These are phyloP conservation scores for Australoheros facetus DNA, from an alignment of 2,797 vertebrate genomes.

Conservation along the genomic window DNA sequence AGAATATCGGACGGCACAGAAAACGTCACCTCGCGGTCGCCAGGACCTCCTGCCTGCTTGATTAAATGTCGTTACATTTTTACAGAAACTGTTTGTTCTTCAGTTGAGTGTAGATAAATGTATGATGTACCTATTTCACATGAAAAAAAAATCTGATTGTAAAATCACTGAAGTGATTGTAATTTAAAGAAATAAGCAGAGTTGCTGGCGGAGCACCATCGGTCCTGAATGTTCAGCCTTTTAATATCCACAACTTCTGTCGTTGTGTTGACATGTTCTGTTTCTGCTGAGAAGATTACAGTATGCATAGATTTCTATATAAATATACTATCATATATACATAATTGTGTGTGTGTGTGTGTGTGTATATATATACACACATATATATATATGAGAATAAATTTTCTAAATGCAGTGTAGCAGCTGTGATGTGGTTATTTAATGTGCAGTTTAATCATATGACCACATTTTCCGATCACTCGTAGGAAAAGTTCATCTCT, in stretches of 20 bases:
- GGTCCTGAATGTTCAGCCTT: constrained; percentile 43
- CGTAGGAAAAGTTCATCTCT: neutral
- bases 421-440: constrained; percentile 40
- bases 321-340: constrained; percentile 48
- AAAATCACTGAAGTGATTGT: constrained; percentile 64
- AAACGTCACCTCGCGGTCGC: neutral
- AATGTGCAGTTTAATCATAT: neutral
- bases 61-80: neutral
- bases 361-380: constrained; percentile 66
- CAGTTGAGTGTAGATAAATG: constrained; percentile 23
- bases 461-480: neutral
- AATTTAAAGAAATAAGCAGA: constrained; percentile 39
- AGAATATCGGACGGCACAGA: neutral
- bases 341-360: constrained; percentile 49
- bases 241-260: constrained; percentile 65
- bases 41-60: constrained; percentile 29
- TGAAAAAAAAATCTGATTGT: constrained; percentile 57
- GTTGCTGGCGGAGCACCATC: constrained; percentile 18
- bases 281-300: constrained; percentile 74
- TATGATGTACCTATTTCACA: constrained; percentile 30
- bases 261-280: constrained; percentile 68
- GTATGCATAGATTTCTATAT: constrained; percentile 69
- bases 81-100: constrained; percentile 45
- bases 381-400: constrained; percentile 72
- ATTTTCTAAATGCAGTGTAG: constrained; percentile 70